These are phyloP conservation scores for Neoarius graeffei DNA, from an alignment of 2,113 vertebrate genomes.

Conservation along the genomic window DNA sequence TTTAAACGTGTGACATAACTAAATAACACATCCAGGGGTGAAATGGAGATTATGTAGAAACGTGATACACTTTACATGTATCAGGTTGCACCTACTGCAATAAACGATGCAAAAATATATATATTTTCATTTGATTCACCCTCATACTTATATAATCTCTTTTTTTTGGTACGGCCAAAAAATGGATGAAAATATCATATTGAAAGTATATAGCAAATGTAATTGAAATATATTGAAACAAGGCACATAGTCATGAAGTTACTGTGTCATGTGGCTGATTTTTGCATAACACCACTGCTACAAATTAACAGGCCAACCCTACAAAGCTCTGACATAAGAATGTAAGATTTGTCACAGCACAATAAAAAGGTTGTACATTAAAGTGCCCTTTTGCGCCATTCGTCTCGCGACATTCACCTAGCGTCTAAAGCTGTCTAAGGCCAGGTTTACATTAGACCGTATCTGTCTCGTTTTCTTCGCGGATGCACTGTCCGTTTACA, in stretches of 20 bases:
- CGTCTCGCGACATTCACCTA: too few relatives aligned
- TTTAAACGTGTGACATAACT: background rate
- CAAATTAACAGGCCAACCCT: too few relatives aligned
- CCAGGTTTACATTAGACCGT: too few relatives aligned
- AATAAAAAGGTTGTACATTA: background rate
- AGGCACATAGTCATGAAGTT: background rate
- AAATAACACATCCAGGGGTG: background rate
- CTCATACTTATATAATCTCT: too few relatives aligned
- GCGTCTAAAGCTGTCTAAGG: too few relatives aligned
- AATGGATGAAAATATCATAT: background rate
- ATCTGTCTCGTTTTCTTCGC: too few relatives aligned
- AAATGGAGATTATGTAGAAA: background rate
- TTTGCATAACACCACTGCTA: too few relatives aligned
- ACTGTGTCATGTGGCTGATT: too few relatives aligned
- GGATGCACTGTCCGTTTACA: too few relatives aligned
- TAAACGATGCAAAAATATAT: background rate
- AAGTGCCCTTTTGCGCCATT: background rate
- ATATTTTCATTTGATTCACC: too few relatives aligned
- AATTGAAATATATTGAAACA: background rate
- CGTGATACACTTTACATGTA: background rate
- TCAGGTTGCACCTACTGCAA: background rate
- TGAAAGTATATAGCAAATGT: background rate
- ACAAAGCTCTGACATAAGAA: background rate
- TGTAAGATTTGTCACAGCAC: background rate
- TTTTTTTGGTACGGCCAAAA: background rate